phyloP scores from a whole-genome alignment of 2,888 invertebrate genomes.

The Erebia ligea region DNA sequence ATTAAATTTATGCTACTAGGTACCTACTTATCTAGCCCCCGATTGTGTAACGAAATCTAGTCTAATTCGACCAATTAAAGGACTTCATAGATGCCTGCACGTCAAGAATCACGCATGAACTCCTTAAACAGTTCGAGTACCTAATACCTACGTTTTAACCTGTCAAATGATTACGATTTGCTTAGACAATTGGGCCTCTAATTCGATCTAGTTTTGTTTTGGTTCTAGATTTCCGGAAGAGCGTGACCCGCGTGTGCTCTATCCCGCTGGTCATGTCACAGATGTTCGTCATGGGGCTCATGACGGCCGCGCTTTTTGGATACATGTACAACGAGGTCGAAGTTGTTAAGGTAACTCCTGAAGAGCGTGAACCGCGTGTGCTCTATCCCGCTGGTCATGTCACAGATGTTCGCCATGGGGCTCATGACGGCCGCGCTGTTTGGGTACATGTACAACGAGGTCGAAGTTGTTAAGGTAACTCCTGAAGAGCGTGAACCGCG shows the following conservation, averaged over 20 bases:
- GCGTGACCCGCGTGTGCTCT: slow-evolving; percentile 41
- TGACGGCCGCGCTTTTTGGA: slow-evolving; percentile 44
- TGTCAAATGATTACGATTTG: too few relatives aligned
- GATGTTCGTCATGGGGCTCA: slow-evolving; percentile 41
- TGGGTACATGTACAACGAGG: slow-evolving; percentile 42
- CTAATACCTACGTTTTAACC: too few relatives aligned
- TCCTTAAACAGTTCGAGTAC: too few relatives aligned
- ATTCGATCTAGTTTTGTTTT: background rate
- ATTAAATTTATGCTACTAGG: too few relatives aligned
- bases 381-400: slow-evolving; percentile 38
- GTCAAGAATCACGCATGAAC: too few relatives aligned
- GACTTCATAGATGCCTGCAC: too few relatives aligned
- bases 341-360: slow-evolving; percentile 43
- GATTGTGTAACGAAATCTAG: too few relatives aligned
- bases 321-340: slow-evolving; percentile 39
- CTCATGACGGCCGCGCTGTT: slow-evolving; percentile 42
- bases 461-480: slow-evolving; percentile 44
- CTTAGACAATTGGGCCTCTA: too few relatives aligned
- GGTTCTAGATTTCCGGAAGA: slow-evolving; percentile 39
- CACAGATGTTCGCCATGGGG: slow-evolving; percentile 42
- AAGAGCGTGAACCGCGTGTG: slow-evolving; percentile 42
- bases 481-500: slow-evolving; percentile 38
- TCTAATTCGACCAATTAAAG: too few relatives aligned
- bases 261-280: slow-evolving; percentile 41
- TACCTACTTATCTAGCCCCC: too few relatives aligned